Percentiles rank a stretch among this genome's conserved stretches.
Conservation (phyloP, 2,797 vertebrate species). For the Pseudochaenichthys georgianus region DNA sequence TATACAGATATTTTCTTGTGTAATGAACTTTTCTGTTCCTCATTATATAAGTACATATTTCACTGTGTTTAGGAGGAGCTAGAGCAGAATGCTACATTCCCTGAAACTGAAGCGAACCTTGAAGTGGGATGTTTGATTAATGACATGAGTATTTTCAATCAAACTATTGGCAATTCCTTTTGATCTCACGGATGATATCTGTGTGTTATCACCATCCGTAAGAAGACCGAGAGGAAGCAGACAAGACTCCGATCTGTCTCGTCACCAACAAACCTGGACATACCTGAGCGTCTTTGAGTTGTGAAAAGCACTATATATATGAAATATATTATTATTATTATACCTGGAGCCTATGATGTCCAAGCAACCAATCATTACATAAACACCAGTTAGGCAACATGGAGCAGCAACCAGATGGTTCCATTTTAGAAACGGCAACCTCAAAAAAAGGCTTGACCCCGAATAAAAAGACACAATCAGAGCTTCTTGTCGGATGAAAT, state of each 20-base stretch:
- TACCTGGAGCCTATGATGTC: too few species aligned
- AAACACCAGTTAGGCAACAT: not conserved
- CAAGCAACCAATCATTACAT: not conserved
- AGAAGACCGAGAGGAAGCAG: not conserved
- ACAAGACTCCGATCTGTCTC: not conserved
- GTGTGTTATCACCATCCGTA: not conserved
- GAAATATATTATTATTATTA: too few species aligned
- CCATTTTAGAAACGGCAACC: constrained; percentile 33
- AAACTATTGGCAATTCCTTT: not conserved
- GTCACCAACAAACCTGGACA: too few species aligned
- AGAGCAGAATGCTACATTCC: not conserved
- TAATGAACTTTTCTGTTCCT: not conserved
- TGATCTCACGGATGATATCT: not conserved
- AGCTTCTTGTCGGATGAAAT: not conserved
- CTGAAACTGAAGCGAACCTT: not conserved
- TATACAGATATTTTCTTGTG: not conserved
- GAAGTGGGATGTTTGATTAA: not conserved
- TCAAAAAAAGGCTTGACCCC: constrained; percentile 18
- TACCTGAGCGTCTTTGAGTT: too few species aligned
- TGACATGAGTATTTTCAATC: not conserved
- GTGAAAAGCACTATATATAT: too few species aligned
- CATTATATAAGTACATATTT: not conserved
- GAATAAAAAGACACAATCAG: constrained; percentile 40
- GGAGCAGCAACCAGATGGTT: constrained; percentile 27
- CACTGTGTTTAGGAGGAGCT: not conserved